phyloP scores from a whole-genome alignment of 2,888 invertebrate genomes.

The Axea sp. region DNA sequence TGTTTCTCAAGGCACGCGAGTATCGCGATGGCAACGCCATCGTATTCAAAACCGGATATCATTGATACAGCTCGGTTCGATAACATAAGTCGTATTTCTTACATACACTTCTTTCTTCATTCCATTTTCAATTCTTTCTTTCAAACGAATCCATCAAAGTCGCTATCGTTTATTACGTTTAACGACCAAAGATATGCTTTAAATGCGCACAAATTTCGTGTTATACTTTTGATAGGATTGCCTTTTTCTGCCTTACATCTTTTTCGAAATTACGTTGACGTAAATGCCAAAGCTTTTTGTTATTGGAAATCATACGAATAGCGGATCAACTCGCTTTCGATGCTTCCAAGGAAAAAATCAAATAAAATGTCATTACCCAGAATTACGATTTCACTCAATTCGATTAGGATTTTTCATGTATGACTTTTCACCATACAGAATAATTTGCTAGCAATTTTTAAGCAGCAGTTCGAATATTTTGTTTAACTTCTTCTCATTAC shows the following conservation, averaged over 20 bases:
- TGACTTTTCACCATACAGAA: no score
- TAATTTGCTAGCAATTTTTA: no score
- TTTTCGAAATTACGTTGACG: constrained; percentile 16
- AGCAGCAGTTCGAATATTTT: no score
- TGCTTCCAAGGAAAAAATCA: not conserved
- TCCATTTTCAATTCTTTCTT: constrained; percentile 28
- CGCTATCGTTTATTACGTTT: constrained; percentile 22
- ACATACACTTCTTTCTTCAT: constrained; percentile 5
- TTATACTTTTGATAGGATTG: constrained; percentile 18
- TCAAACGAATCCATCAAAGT: constrained; percentile 44
- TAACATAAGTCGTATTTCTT: constrained; percentile 25
- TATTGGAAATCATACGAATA: constrained; percentile 32
- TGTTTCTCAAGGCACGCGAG: constrained; percentile 59
- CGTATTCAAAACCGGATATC: constrained; percentile 30
- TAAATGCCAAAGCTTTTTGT: constrained; percentile 27
- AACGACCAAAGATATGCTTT: constrained; percentile 13
- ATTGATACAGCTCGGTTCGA: constrained; percentile 30
- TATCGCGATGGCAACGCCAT: constrained; percentile 21
- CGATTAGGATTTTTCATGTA: no score
- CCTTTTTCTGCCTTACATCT: not conserved
- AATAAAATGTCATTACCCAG: constrained; percentile 16
- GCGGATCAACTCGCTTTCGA: constrained; percentile 10
- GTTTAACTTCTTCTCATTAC: no score
- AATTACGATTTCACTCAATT: constrained; percentile 8
- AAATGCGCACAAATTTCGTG: constrained; percentile 26